phyloP scores from a whole-genome alignment of 1,140 invertebrate species.

The Dysdera silvatica region DNA sequence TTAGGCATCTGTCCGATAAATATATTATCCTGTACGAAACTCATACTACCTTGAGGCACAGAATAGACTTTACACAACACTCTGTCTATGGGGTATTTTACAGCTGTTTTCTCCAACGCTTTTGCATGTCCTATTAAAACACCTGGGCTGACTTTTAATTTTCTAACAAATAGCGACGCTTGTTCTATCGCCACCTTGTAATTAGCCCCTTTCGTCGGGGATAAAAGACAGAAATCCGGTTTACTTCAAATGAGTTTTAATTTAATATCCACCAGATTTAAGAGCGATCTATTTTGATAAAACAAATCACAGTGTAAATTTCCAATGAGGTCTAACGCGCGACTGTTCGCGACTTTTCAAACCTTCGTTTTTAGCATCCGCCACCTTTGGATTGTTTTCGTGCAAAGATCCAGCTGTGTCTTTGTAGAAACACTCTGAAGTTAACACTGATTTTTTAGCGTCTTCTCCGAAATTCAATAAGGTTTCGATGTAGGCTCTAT shows the following conservation, averaged over 20 bases:
- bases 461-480: constrained; percentile 7
- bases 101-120: constrained; percentile 2
- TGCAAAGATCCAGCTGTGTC: neutral
- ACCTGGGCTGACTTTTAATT: neutral
- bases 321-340: neutral
- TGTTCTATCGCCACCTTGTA: constrained; percentile 1
- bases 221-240: constrained; percentile 2
- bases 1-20: too few species aligned
- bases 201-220: too few species aligned
- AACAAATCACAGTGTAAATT: neutral
- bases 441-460: neutral
- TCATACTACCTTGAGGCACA: too few species aligned
- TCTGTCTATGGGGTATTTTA: constrained; percentile 5
- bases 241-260: constrained; percentile 11
- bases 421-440: constrained; percentile 4
- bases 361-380: neutral
- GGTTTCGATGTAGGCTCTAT: constrained; percentile 6
- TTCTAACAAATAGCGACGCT: neutral
- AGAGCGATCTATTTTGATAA: neutral
- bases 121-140: constrained; percentile 2
- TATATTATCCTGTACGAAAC: too few species aligned
- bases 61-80: neutral
- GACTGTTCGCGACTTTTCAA: neutral
- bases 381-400: neutral
- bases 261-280: constrained; percentile 13